Conservation (phyloP, 2,113 vertebrate species). For the Cyanoderma ruficeps region DNA sequence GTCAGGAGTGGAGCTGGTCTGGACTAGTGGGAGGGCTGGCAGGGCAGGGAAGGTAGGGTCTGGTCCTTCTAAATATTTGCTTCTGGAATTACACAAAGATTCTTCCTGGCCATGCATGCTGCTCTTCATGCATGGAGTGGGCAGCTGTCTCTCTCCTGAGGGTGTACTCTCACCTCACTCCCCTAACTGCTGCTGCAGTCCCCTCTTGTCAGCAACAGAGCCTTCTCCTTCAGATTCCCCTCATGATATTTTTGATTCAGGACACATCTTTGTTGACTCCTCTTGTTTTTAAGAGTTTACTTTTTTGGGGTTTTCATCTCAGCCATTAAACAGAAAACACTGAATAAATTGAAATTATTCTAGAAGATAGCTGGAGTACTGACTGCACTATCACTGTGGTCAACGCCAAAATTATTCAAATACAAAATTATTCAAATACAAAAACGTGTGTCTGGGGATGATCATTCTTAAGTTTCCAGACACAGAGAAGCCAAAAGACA, state of each 20-base stretch:
- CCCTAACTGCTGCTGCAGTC: background rate
- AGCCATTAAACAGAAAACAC: background rate
- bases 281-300: background rate
- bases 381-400: background rate
- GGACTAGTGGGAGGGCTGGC: background rate
- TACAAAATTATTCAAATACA: background rate
- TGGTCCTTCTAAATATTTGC: background rate
- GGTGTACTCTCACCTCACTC: background rate
- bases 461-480: background rate
- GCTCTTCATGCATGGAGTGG: background rate
- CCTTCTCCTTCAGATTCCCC: background rate
- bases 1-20: fast-evolving
- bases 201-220: background rate
- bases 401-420: background rate
- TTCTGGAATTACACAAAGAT: background rate
- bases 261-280: background rate
- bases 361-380: background rate
- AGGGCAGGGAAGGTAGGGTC: background rate
- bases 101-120: background rate
- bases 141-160: background rate
- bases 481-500: background rate
- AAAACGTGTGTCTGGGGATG: background rate
- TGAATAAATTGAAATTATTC: background rate
- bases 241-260: background rate
- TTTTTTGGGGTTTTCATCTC: background rate